phyloP scores from a whole-genome alignment of 2,113 vertebrate species.

The Salminus brasiliensis region DNA sequence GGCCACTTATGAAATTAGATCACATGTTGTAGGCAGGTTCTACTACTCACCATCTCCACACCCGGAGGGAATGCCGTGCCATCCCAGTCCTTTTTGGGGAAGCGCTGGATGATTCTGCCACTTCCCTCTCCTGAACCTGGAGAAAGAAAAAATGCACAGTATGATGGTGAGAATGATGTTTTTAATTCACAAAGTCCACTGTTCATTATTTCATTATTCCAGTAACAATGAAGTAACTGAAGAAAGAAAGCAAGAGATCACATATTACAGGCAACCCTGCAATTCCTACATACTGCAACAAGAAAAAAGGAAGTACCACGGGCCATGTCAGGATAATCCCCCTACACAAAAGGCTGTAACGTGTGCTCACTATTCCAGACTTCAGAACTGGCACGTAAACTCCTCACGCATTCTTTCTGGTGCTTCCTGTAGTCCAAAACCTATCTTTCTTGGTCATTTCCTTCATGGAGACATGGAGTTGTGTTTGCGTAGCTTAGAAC shows the following conservation, averaged over 20 bases:
- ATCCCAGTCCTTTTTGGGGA: constrained; percentile 95
- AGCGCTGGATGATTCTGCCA: constrained; percentile 97
- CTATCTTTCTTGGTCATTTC: background rate
- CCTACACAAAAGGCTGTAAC: background rate
- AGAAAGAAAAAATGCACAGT: constrained; percentile 28
- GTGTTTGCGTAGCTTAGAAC: no score
- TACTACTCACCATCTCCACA: constrained; percentile 94
- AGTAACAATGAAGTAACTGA: no score
- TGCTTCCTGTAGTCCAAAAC: no score
- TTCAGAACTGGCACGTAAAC: no score
- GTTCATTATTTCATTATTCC: background rate
- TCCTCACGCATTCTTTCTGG: no score
- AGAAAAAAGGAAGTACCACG: background rate
- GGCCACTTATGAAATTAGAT: background rate
- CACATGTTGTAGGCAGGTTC: background rate
- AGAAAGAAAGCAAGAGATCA: background rate
- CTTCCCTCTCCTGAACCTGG: constrained; percentile 89
- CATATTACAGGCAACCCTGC: background rate
- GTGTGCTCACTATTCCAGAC: no score
- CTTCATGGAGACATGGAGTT: background rate
- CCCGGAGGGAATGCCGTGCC: constrained; percentile 97
- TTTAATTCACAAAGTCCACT: no score
- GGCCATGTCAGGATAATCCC: background rate
- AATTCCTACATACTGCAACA: background rate
- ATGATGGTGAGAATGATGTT: background rate